Base-by-base conservation (phyloP, 2,113 vertebrate genomes). In the Sebastes schlegelii region DNA sequence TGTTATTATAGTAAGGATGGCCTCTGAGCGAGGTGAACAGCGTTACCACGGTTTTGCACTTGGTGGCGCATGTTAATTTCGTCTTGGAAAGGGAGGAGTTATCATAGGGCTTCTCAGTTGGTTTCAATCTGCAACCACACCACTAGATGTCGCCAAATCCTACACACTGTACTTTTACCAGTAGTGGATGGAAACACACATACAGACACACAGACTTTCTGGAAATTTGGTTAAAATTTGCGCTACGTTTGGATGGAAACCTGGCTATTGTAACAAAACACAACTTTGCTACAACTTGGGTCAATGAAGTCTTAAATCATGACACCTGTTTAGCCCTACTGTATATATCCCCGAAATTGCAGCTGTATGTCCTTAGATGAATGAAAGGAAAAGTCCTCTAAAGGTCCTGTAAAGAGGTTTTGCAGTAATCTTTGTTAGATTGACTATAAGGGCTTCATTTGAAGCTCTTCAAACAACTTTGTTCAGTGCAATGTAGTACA, bases 391-490 rank as follows among this genome's bases (percentile, higher is more conserved):
- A 58, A n/a, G 43, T 49, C 55, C 8, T 46, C 42, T 73, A 26
- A 46, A 73, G 69, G 17, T 60, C 57, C 2, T 49, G 10, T 72
- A 62, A 83, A 64, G 11, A 58, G n/a, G 14, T 61, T 49, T 66
- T 48, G 43, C 12, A 23, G 13, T 52, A 26, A 43, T 45, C 71
- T 80, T 67, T 68, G 54, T 43, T n/a, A n/a, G 63, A 61, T 12
- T 4, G 5, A 21, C 49, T 9, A 57, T 45, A 34, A 64, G 40
- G 13, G 10, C 78, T 48, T 55, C 6, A 57, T 49, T 57, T 62
- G 55, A 52, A 68, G 46, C 26, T 48, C 40, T 46, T 70, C 66
- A 64, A 19, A 57, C 48, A 21, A 46, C 79, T n/a, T 73, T 62
- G 48, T 61, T 60, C 5, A 48, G 2, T 71, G n/a, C 19, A 71